Conservation (phyloP, 2,113 vertebrate genomes). For the Nettapus auritus region DNA sequence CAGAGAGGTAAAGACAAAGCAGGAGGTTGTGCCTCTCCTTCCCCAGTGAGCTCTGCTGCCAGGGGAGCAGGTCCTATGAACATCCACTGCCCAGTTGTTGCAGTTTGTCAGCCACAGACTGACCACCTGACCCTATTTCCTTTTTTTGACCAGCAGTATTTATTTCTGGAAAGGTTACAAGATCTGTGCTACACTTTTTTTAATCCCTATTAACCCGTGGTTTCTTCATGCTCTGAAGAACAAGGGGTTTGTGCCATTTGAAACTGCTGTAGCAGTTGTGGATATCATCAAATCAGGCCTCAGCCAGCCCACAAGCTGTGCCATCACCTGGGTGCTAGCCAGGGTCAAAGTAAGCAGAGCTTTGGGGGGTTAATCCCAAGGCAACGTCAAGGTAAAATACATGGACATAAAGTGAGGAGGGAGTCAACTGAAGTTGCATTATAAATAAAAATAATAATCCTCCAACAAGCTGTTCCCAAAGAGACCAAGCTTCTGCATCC, state of each 20-base stretch:
- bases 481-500: constrained; percentile 29
- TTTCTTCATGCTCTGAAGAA: not conserved
- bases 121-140: not conserved
- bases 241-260: not conserved
- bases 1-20: not conserved
- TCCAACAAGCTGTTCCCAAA: constrained; percentile 1
- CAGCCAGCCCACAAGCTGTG: not conserved
- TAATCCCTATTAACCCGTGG: not conserved
- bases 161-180: not conserved
- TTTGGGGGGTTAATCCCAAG: not conserved
- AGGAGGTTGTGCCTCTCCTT: not conserved
- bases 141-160: not conserved
- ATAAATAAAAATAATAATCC: constrained; percentile 38
- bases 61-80: not conserved
- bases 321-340: not conserved
- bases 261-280: not conserved
- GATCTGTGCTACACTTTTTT: not conserved
- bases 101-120: not conserved
- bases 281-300: not conserved
- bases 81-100: not conserved
- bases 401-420: not conserved
- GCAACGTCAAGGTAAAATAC: not conserved
- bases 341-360: not conserved
- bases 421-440: not conserved
- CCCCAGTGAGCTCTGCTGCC: not conserved